Conservation (phyloP, 2,113 vertebrate genomes). For the Periophthalmodon schlosseri region DNA sequence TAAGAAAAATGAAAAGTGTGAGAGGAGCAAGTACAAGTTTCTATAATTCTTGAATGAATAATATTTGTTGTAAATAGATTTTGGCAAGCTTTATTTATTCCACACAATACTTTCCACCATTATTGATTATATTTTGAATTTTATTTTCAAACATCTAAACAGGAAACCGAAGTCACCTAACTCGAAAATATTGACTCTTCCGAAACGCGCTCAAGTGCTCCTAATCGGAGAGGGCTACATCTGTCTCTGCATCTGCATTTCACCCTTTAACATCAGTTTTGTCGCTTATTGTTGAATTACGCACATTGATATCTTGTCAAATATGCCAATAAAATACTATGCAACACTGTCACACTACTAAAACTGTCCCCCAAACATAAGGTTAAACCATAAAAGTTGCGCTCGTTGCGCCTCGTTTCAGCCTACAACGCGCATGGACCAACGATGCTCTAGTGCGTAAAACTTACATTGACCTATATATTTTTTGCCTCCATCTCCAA, state of each 20-base stretch:
- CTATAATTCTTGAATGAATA: too few species aligned
- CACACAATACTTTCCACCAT: too few species aligned
- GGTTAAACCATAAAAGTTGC: neutral
- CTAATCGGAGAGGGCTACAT: constrained; percentile 21
- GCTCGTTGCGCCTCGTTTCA: neutral
- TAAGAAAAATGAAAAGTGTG: too few species aligned
- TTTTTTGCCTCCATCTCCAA: constrained; percentile 34
- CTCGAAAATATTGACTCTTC: neutral
- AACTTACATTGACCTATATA: constrained; percentile 27
- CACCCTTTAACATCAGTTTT: constrained; percentile 50
- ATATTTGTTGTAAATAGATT: too few species aligned
- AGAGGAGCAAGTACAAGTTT: too few species aligned
- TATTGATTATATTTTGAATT: neutral
- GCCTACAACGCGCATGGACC: neutral
- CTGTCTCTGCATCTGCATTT: constrained; percentile 59
- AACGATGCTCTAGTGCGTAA: neutral
- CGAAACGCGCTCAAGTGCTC: constrained; percentile 39
- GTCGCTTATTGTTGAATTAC: constrained; percentile 3
- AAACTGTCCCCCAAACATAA: neutral
- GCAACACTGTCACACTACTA: neutral
- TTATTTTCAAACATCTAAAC: constrained; percentile 3
- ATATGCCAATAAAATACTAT: neutral
- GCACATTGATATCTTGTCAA: neutral
- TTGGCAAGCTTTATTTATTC: too few species aligned
- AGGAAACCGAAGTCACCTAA: neutral